Evolutionary conservation across 2,113 vertebrate genomes (phyloP).

Genomic region (Tauraco erythrolophus): DNA sequence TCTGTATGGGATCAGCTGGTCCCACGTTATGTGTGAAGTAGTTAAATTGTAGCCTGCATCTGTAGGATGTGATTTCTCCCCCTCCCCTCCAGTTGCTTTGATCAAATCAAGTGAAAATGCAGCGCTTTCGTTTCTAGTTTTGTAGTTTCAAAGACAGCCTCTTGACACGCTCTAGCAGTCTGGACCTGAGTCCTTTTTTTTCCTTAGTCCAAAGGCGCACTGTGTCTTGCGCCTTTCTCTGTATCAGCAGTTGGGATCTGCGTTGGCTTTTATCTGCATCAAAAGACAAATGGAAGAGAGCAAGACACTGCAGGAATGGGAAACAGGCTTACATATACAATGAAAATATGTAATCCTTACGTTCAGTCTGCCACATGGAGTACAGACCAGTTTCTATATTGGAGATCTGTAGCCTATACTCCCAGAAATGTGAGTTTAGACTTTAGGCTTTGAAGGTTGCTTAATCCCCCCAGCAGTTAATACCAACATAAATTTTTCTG

Average conservation of each 20-base stretch:
- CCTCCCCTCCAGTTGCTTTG: constrained; percentile 18
- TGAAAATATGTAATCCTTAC: constrained; percentile 20
- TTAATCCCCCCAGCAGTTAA: constrained; percentile 14
- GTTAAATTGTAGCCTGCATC: constrained; percentile 49
- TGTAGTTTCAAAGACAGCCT: constrained; percentile 61
- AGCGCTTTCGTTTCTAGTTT: constrained; percentile 40
- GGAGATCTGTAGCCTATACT: neutral
- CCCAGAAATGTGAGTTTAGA: neutral
- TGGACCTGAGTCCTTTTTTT: neutral
- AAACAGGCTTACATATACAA: neutral
- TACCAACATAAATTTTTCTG: constrained; percentile 10
- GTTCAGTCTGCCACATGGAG: neutral
- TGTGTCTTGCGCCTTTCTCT: constrained; percentile 37
- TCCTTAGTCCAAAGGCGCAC: constrained; percentile 4
- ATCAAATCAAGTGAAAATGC: constrained; percentile 53
- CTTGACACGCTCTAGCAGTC: constrained; percentile 43
- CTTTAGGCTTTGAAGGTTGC: constrained; percentile 26
- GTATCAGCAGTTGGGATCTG: constrained; percentile 53
- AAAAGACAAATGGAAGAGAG: constrained; percentile 56
- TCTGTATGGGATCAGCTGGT: constrained; percentile 25
- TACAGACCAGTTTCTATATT: neutral
- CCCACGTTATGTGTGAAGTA: constrained; percentile 18
- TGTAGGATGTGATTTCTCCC: constrained; percentile 12
- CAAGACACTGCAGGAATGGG: constrained; percentile 34
- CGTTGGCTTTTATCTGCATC: constrained; percentile 58